Evolutionary conservation across 2,888 invertebrate genomes (phyloP), one percentile per base, ranked within the genome.

Genomic region (Erebia aethiops): DNA sequence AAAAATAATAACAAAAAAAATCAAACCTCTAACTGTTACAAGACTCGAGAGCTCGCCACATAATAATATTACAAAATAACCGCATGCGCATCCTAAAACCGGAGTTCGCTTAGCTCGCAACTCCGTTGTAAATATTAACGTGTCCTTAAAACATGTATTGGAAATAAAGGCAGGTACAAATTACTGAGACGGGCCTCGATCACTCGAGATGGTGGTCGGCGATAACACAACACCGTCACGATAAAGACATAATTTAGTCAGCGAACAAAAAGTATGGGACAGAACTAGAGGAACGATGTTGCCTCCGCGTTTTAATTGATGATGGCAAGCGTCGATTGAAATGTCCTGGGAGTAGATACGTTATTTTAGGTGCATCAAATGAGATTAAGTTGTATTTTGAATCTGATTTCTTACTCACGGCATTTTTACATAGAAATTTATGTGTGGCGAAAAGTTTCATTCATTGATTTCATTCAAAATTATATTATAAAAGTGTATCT

Each of bases 181-280:
- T 92, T 89, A 90, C 86, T 84, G 82, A 80, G 82, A 81, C 80
- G 82, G 81, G 83, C 75, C 82, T 90, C 90, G 84, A 89, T 90
- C 91, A 87, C 83, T 83, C 82, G 78, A 87, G 92, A 92, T 92
- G 85, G 87, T 88, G 88, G 85, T 84, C 85, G 79, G 67, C 67
- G 91, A 92, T 92, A 92, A 86, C 80, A 76, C 79, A 74, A 81
- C 85, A 83, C 81, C 84, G 87, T 88, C 90, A 87, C 85, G 88
- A 92, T 92, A 87, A 90, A 92, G 91, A 92, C 92, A 92, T 92
- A 90, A 92, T 92, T 92, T 91, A 91, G 91, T 88, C 89, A 89
- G 84, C 82, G 81, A 84, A 88, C 87, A 91, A 91, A 91, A 91
- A 89, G 86, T 82, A 81, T 75, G 78, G 80, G 82, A 84, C 87